Percentiles rank a stretch among this genome's conserved stretches.
Evolutionary conservation across 1,140 invertebrate genomes (phyloP).

Genomic region (Nixonia krombeini): DNA sequence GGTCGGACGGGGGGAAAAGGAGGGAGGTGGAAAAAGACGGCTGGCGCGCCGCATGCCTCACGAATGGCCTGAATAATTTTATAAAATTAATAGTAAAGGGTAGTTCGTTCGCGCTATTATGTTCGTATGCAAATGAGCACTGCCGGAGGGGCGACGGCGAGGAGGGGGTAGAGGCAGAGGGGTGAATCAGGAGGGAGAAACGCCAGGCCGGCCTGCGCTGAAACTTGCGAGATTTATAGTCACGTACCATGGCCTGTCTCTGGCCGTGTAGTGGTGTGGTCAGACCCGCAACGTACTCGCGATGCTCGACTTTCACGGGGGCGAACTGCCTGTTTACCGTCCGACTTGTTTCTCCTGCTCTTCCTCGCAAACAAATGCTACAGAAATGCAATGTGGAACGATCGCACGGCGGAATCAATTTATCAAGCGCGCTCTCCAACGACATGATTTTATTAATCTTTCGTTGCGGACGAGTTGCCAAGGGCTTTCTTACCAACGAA

Average conservation of each 20-base stretch:
- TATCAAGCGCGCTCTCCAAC: too few species aligned
- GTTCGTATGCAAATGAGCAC: constrained; percentile 68
- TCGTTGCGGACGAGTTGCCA: too few species aligned
- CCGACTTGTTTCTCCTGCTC: too few species aligned
- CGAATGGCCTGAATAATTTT: constrained; percentile 68
- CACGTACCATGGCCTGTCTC: constrained; percentile 36
- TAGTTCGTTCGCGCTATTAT: constrained; percentile 67
- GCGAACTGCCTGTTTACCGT: too few species aligned
- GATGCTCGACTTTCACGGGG: background rate
- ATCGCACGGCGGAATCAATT: too few species aligned
- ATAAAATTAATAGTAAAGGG: constrained; percentile 73
- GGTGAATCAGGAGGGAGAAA: constrained; percentile 28
- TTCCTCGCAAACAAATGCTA: too few species aligned
- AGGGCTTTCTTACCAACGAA: too few species aligned
- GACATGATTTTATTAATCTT: too few species aligned
- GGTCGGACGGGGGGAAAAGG: constrained; percentile 29
- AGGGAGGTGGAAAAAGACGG: constrained; percentile 41
- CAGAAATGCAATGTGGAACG: too few species aligned
- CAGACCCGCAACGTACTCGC: constrained; percentile 23
- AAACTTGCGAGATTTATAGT: constrained; percentile 71
- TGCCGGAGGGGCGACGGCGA: constrained; percentile 27
- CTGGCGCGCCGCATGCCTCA: constrained; percentile 46
- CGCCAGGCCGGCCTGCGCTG: constrained; percentile 62
- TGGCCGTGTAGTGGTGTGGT: constrained; percentile 18
- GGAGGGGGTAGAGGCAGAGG: constrained; percentile 10